Conservation (phyloP, 2,888 invertebrate species). For the Drosophila fungiperda region DNA sequence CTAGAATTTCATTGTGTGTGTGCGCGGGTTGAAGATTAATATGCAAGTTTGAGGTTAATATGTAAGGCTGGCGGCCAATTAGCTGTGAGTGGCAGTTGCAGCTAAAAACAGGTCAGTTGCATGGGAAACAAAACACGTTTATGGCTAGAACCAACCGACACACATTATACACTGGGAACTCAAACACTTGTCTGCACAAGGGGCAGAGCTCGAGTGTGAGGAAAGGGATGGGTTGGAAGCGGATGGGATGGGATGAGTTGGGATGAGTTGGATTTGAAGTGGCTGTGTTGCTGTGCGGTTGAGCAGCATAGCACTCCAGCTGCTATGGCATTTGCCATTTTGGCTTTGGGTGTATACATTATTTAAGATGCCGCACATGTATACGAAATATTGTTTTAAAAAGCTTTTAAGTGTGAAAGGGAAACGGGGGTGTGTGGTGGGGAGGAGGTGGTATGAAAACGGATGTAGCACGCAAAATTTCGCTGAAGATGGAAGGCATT, state of each 20-base stretch:
- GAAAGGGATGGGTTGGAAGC: too few species aligned
- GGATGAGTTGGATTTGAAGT: not conserved
- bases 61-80: conserved; percentile 48
- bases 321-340: conserved; percentile 47
- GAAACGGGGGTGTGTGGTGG: not conserved
- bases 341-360: conserved; percentile 67
- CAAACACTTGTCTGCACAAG: conserved; percentile 3
- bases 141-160: conserved; percentile 51
- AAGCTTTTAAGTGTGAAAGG: conserved; percentile 48
- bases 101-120: conserved; percentile 20
- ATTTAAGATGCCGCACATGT: conserved; percentile 58
- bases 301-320: conserved; percentile 19
- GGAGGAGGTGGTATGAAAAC: not conserved
- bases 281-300: conserved; percentile 35
- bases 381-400: conserved; percentile 66
- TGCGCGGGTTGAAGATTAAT: conserved; percentile 9
- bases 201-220: not conserved
- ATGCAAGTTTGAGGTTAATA: conserved; percentile 6
- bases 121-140: conserved; percentile 45
- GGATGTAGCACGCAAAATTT: conserved; percentile 33
- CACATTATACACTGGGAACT: conserved; percentile 22
- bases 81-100: conserved; percentile 67
- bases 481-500: conserved; percentile 36
- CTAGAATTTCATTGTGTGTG: conserved; percentile 5
- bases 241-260: too few species aligned